Percentiles rank a stretch among this genome's conserved stretches.
Conservation (phyloP, 2,888 invertebrate species). For the Ferrisia virgata region DNA sequence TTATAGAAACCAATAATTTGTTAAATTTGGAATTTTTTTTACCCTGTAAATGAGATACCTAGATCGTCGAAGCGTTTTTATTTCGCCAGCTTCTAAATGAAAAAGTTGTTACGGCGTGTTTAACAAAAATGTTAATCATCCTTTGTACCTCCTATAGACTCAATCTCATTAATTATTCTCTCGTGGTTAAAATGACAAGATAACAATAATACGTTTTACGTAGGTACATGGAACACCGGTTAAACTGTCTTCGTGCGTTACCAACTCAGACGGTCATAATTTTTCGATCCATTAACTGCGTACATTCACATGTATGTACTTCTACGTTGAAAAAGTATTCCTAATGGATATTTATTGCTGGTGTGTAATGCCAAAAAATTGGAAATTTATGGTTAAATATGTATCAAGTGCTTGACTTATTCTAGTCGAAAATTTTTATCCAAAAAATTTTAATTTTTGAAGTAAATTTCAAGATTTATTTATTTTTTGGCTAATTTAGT, state of each 20-base stretch:
- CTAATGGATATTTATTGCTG: neutral
- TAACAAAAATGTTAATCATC: neutral
- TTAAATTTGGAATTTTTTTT: neutral
- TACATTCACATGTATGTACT: neutral
- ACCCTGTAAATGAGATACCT: neutral
- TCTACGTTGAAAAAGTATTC: neutral
- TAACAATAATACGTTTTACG: neutral
- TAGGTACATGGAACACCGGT: neutral
- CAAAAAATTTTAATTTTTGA: neutral
- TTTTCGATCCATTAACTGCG: neutral
- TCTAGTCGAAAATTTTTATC: neutral
- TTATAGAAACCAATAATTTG: neutral
- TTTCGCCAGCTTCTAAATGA: neutral
- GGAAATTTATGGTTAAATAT: neutral
- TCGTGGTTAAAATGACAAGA: neutral
- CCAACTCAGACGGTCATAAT: neutral
- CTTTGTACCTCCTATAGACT: neutral
- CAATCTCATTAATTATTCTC: neutral
- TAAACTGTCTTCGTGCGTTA: neutral
- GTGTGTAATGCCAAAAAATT: neutral
- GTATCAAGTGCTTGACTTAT: no score
- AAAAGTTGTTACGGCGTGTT: neutral
- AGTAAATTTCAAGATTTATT: neutral
- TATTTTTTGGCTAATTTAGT: neutral
- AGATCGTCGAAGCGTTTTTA: neutral